Percentiles rank a stretch among this genome's conserved stretches.
Conservation (phyloP, 1,140 invertebrate species). For the Akabosia matsudoensis region DNA sequence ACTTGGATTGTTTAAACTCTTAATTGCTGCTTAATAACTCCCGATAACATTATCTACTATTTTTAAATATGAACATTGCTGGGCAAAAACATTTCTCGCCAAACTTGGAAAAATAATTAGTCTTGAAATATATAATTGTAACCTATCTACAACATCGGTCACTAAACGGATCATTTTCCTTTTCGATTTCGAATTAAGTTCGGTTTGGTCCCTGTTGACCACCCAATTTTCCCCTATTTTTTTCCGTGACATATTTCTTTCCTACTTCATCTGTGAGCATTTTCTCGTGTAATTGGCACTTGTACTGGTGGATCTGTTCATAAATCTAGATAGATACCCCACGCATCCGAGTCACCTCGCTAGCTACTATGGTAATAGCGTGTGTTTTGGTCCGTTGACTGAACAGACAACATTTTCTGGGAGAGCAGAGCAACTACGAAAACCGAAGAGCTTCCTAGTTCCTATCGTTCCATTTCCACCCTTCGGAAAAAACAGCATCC, state of each 20-base stretch:
- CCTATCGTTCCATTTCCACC: neutral
- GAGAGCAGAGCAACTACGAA: neutral
- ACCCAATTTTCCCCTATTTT: neutral
- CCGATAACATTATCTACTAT: too few relatives aligned
- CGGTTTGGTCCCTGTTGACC: neutral
- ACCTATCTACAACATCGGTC: too few relatives aligned
- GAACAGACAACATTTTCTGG: neutral
- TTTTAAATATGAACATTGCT: too few relatives aligned
- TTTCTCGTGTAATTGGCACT: neutral
- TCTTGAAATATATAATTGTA: too few relatives aligned
- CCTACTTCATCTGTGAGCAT: neutral
- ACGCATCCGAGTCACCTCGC: neutral
- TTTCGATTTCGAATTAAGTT: neutral
- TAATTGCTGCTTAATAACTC: too few relatives aligned
- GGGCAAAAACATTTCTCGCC: too few relatives aligned
- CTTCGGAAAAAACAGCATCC: neutral
- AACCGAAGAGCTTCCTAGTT: neutral
- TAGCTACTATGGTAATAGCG: too few relatives aligned
- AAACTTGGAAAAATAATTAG: too few relatives aligned
- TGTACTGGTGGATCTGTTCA: neutral
- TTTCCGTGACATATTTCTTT: neutral
- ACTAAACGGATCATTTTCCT: neutral
- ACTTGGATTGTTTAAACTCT: too few relatives aligned
- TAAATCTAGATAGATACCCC: constrained; percentile 13
- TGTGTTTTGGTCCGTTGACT: neutral